Conservation (phyloP, 2,113 vertebrate genomes). For the sheep (Ovis aries) region DNA sequence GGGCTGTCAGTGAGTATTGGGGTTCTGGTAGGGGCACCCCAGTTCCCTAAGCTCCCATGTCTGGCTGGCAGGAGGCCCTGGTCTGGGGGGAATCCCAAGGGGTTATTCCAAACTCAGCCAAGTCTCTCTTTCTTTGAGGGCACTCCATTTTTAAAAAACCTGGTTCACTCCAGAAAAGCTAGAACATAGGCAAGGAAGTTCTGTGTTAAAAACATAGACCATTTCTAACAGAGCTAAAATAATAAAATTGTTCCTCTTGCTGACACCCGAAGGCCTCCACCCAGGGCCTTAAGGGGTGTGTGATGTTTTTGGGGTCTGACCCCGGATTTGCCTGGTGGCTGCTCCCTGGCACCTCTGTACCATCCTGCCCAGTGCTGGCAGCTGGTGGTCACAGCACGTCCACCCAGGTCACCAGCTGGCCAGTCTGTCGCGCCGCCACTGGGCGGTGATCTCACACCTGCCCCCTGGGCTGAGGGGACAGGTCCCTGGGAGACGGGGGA, state of each 20-base stretch:
- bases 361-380: not conserved
- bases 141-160: not conserved
- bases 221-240: not conserved
- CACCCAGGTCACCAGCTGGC: not conserved
- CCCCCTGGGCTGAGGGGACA: not conserved
- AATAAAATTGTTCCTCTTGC: not conserved
- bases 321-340: not conserved
- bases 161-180: not conserved
- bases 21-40: not conserved
- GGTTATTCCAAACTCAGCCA: fast-evolving
- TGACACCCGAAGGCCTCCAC: not conserved
- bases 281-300: not conserved
- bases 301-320: not conserved
- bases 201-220: not conserved
- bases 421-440: not conserved
- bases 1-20: not conserved
- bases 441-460: not conserved
- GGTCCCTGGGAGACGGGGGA: not conserved
- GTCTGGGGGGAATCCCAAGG: too few relatives aligned
- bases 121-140: not conserved
- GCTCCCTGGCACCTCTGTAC: not conserved
- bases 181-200: not conserved
- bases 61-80: not conserved
- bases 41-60: not conserved
- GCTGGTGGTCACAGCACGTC: not conserved